Evolutionary conservation across 2,113 vertebrate species (phyloP).

Genomic region (Pelmatolapia mariae): DNA sequence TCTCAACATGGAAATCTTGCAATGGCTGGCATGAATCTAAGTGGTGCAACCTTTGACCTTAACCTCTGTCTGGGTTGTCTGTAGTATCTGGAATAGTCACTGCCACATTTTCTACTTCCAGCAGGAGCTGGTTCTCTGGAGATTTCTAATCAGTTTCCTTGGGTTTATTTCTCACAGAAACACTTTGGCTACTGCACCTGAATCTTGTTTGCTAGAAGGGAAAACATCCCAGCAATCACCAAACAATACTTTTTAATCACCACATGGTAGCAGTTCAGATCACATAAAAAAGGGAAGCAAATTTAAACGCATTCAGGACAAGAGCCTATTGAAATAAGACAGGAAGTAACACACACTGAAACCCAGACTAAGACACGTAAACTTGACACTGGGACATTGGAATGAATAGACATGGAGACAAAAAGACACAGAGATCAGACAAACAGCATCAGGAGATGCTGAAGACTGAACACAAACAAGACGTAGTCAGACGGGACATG

Average conservation of each 20-base stretch:
- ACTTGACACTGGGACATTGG: not conserved
- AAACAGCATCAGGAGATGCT: not conserved
- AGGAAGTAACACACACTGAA: not conserved
- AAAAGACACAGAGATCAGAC: not conserved
- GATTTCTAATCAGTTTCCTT: not conserved
- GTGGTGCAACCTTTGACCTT: not conserved
- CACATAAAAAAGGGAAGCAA: not conserved
- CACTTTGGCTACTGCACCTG: not conserved
- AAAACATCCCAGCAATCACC: not conserved
- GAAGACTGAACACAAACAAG: not conserved
- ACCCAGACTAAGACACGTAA: not conserved
- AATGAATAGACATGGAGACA: not conserved
- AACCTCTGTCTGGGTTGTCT: not conserved
- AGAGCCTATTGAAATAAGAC: not conserved
- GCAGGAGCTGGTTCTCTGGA: not conserved
- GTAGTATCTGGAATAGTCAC: not conserved
- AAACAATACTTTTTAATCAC: not conserved
- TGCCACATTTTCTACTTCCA: not conserved
- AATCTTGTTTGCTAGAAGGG: not conserved
- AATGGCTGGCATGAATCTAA: not conserved
- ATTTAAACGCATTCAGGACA: not conserved
- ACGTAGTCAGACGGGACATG: not conserved
- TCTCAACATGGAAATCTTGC: not conserved
- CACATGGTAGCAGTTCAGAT: not conserved
- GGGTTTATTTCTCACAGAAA: not conserved